A percentile compares a stretch with the other conserved stretches of the same genome.
Conservation (phyloP, 1,140 invertebrate species). For the Drosophila tsacasi region DNA sequence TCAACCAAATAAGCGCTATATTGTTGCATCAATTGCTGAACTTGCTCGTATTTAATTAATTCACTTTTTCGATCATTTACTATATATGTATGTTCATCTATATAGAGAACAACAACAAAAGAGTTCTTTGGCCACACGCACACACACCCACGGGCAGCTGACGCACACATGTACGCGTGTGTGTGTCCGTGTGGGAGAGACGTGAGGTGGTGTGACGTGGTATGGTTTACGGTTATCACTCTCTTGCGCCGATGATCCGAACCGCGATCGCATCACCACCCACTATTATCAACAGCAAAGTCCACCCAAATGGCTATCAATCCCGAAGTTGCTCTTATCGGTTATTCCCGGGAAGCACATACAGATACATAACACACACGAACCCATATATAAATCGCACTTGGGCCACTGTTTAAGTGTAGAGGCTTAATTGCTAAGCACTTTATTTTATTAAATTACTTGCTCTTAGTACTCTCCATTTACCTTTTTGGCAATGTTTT, state of each 20-base stretch:
- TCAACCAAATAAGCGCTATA: background rate
- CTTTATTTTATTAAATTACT: background rate
- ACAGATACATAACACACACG: background rate
- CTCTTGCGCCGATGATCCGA: background rate
- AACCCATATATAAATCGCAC: background rate
- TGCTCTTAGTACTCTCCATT: slow-evolving; percentile 19
- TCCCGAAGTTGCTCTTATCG: slow-evolving; percentile 35
- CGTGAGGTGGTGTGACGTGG: slow-evolving; percentile 31
- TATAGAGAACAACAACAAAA: slow-evolving; percentile 23
- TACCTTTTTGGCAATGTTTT: slow-evolving; percentile 64
- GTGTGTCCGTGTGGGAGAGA: background rate
- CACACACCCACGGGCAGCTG: background rate
- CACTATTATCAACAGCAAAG: slow-evolving; percentile 46
- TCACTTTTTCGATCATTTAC: slow-evolving; percentile 19
- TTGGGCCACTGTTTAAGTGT: background rate
- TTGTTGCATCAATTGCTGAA: slow-evolving; percentile 23
- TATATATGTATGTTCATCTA: slow-evolving; percentile 1
- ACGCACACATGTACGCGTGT: slow-evolving; percentile 18
- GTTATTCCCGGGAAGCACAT: slow-evolving; percentile 16
- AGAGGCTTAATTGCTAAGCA: background rate
- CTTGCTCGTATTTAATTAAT: slow-evolving; percentile 24
- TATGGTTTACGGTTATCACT: slow-evolving; percentile 31
- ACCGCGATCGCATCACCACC: slow-evolving; percentile 22
- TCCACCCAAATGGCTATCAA: slow-evolving; percentile 22
- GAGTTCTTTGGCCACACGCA: slow-evolving; percentile 25